Conservation (phyloP, 2,888 invertebrate genomes). For the Sphinx pinastri region DNA sequence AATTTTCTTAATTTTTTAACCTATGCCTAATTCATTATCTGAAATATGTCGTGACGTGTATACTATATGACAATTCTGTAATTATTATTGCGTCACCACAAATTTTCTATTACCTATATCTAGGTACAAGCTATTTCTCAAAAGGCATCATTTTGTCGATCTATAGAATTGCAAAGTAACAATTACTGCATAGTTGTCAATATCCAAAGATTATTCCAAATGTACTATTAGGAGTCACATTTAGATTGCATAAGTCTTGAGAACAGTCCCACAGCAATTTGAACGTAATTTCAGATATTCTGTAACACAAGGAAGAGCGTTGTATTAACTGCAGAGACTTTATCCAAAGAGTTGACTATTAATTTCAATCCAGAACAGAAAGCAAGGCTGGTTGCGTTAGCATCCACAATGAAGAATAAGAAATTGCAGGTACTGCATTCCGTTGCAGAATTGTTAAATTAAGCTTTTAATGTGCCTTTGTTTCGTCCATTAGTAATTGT, state of each 20-base stretch:
- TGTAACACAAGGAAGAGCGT: slow-evolving; percentile 91
- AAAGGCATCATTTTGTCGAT: too few species aligned
- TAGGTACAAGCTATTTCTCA: too few species aligned
- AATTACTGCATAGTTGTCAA: background rate
- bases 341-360: slow-evolving; percentile 85
- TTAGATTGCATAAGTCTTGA: background rate
- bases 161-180: too few species aligned
- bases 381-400: slow-evolving; percentile 76
- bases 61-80: too few species aligned
- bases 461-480: slow-evolving; percentile 33
- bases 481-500: background rate
- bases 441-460: slow-evolving; percentile 24
- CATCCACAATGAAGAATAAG: slow-evolving; percentile 71
- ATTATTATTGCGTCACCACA: too few species aligned
- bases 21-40: too few species aligned
- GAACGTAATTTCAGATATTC: slow-evolving; percentile 83
- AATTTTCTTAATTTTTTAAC: too few species aligned
- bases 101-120: too few species aligned
- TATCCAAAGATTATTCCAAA: background rate
- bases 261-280: slow-evolving; percentile 25
- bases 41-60: too few species aligned
- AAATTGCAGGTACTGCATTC: slow-evolving; percentile 69
- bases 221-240: background rate
- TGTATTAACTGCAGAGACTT: slow-evolving; percentile 86
- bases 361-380: slow-evolving; percentile 80